Percentiles rank a stretch among this genome's conserved stretches.
Evolutionary conservation across 2,888 invertebrate genomes (phyloP).

Genomic region (Microctonus hyperodae): DNA sequence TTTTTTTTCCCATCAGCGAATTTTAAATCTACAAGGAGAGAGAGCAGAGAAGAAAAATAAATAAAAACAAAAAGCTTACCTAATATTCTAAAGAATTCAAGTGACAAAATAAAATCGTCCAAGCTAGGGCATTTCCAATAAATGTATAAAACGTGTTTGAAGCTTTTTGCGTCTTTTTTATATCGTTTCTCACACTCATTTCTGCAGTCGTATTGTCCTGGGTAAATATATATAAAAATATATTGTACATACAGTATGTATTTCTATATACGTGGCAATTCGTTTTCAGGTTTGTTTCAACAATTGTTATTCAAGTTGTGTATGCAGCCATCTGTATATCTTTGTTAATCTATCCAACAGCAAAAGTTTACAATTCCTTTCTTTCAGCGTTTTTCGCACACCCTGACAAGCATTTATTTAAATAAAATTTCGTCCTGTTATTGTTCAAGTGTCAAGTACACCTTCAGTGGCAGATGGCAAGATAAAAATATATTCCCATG

Average conservation of each 20-base stretch:
- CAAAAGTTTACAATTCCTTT: not conserved
- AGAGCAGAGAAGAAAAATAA: too few species aligned
- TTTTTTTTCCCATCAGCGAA: not conserved
- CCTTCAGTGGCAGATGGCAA: not conserved
- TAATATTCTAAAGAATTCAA: not conserved
- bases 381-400: not conserved
- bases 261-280: too few species aligned
- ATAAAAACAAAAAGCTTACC: too few species aligned
- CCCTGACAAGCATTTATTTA: not conserved
- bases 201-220: slow-evolving; percentile 2
- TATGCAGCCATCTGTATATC: slow-evolving; percentile 53
- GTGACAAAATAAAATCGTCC: not conserved
- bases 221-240: slow-evolving; percentile 22
- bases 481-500: not conserved
- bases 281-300: slow-evolving; percentile 42
- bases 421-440: not conserved
- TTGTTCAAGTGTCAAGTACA: too few species aligned
- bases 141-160: not conserved
- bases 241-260: too few species aligned
- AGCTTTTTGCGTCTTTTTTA: not conserved
- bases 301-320: slow-evolving; percentile 54
- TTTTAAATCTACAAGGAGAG: not conserved
- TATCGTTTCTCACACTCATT: not conserved
- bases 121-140: not conserved
- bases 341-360: not conserved